Evolutionary conservation across 2,797 vertebrate genomes (phyloP).

Genomic region (Platyrinchus mystaceus): DNA sequence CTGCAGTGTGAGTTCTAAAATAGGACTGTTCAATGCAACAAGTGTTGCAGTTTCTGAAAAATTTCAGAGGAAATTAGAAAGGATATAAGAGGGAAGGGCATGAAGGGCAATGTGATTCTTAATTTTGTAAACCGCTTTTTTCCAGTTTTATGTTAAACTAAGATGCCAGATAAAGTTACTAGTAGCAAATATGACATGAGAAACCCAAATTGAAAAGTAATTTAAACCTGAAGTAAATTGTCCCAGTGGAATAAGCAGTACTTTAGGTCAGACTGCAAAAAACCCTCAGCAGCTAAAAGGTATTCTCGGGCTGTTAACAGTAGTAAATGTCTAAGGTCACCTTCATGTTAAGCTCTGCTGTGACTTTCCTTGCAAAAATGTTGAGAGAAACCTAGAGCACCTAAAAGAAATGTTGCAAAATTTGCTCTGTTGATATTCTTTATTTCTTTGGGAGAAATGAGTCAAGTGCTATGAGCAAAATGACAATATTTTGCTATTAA

Average conservation of each 20-base stretch:
- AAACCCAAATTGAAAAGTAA: conserved; percentile 37
- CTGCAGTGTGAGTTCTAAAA: neutral
- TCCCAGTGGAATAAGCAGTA: neutral
- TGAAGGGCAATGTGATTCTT: neutral
- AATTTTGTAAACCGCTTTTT: conserved; percentile 28
- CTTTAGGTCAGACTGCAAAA: neutral
- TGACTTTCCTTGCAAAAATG: neutral
- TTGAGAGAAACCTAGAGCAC: neutral
- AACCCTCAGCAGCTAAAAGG: neutral
- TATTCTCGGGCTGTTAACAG: neutral
- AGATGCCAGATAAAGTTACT: conserved; percentile 39
- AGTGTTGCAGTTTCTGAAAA: neutral
- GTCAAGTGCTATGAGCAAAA: neutral
- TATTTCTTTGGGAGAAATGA: neutral
- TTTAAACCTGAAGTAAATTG: conserved; percentile 37
- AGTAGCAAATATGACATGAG: conserved; percentile 13
- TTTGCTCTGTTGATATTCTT: neutral
- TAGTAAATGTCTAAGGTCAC: conserved; percentile 20
- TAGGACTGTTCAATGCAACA: neutral
- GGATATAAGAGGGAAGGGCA: neutral
- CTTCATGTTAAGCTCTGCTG: neutral
- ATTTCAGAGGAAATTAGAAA: conserved; percentile 1
- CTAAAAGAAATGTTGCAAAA: neutral
- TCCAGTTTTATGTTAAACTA: conserved; percentile 17
- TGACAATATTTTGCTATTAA: neutral